Conservation (phyloP, 2,888 invertebrate genomes). For the Scaeva pyrastri region DNA sequence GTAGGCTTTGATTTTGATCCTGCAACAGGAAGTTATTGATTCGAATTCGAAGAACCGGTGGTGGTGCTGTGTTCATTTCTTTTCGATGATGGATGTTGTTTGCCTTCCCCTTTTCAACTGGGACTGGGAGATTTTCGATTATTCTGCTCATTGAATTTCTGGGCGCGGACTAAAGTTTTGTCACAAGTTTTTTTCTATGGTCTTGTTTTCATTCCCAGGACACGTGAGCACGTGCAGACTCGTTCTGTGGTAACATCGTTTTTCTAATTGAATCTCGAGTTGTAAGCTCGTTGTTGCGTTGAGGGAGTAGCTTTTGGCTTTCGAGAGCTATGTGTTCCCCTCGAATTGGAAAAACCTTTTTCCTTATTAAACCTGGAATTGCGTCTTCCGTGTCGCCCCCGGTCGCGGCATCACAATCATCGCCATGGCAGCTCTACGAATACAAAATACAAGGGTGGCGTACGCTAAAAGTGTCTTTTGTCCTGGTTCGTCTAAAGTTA, state of each 20-base stretch:
- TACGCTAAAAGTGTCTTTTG: not conserved
- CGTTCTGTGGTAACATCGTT: conserved; percentile 44
- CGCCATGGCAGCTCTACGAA: no score
- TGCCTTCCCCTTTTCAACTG: not conserved
- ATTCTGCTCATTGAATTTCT: conserved; percentile 30
- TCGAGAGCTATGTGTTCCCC: not conserved
- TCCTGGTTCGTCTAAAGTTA: conserved; percentile 10
- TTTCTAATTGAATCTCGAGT: conserved; percentile 61
- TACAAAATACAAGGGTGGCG: not conserved
- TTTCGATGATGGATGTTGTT: conserved; percentile 3
- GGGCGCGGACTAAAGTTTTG: conserved; percentile 3
- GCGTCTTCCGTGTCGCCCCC: no score
- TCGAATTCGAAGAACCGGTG: conserved; percentile 27
- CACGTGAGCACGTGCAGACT: conserved; percentile 59
- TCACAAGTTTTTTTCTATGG: not conserved
- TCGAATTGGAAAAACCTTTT: not conserved
- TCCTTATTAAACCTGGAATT: conserved; percentile 12
- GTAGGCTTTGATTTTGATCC: conserved; percentile 6
- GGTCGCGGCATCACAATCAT: not conserved
- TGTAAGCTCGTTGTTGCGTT: conserved; percentile 24
- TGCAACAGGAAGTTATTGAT: conserved; percentile 44
- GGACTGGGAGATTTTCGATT: conserved; percentile 32
- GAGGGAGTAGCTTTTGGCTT: conserved; percentile 6
- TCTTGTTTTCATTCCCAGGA: not conserved
- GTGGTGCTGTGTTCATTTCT: not conserved